Base-by-base conservation (phyloP, 2,113 vertebrate species). In the Emydura subglobosa region DNA sequence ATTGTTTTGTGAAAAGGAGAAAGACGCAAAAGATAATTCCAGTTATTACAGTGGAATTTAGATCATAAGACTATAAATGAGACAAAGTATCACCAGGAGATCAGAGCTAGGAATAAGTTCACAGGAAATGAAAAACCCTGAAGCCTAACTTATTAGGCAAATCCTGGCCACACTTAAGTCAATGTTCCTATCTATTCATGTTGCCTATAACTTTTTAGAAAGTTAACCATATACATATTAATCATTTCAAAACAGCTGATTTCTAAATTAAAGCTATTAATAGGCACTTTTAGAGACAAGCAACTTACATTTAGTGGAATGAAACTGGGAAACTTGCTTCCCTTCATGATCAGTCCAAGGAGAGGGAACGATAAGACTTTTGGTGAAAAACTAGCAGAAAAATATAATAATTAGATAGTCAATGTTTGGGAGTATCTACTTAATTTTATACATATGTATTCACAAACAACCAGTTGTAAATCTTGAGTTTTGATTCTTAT, bases 291-390 rank as follows among this genome's bases (percentile, higher is more conserved):
- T 76, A 92, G 61, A 88, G 22, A 11, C 1, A 57, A 89, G 31
- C 74, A 79, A 98, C 99, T 97, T 97, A 99, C 99, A 98, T 97
- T 98, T 99, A 87, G 94, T 98, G 90, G 98, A 96, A 94, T 97
- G 98, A 85, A 97, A 92, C 0, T 98, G 98, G 94, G 97, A 90
- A 95, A 97, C 95, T 97, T 98, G 98, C 79, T 99, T 99, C 61
- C 96, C 97, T 89, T 98, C 98, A 95, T 98, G 97, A 84, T 98
- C 98, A 68, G 98, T 99, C 99, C 99, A 99, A 49, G 99, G 99
- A 74, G 99, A 99, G 25, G 99, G 99, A 91, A 99, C 99, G 27
- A 99, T 99, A 89, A 98, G 95, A 91, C 98, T 99, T 98, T 99
- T 99, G 61, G 99, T 99, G 95, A 99, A 99, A 98, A 99, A 99